These are phyloP conservation scores for Scaptodrosophila latifasciaeformis DNA, from an alignment of 2,888 invertebrate genomes.

Conservation along the genomic window DNA sequence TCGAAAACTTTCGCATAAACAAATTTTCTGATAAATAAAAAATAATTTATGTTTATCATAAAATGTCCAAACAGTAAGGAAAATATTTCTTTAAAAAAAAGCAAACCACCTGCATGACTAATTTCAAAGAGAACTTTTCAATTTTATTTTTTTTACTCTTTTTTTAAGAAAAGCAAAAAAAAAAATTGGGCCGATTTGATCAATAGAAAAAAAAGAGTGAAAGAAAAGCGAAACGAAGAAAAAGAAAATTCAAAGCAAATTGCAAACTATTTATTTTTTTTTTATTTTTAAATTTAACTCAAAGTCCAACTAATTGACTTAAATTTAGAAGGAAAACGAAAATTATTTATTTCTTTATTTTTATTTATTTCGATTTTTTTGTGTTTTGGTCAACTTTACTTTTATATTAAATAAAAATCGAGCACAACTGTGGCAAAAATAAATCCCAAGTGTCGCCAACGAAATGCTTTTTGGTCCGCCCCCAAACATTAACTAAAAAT, in stretches of 20 bases:
- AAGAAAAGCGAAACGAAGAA: conserved; percentile 16
- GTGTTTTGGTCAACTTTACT: not conserved
- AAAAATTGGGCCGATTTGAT: too few species aligned
- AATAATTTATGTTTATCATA: conserved; percentile 38
- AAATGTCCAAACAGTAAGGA: conserved; percentile 26
- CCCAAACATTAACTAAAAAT: conserved; percentile 56
- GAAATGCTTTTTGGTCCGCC: not conserved
- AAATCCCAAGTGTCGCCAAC: too few species aligned
- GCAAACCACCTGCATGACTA: conserved; percentile 54
- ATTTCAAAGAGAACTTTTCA: too few species aligned
- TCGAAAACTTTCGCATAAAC: conserved; percentile 28
- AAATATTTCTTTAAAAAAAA: not conserved
- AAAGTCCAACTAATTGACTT: conserved; percentile 37
- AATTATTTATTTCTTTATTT: conserved; percentile 30
- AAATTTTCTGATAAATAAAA: conserved; percentile 40
- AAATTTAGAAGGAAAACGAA: conserved; percentile 42
- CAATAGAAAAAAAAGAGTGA: not conserved
- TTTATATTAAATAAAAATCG: conserved; percentile 29
- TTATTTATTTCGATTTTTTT: too few species aligned
- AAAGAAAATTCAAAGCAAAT: conserved; percentile 28
- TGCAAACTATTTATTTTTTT: too few species aligned
- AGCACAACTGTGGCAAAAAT: conserved; percentile 38
- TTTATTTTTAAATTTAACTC: too few species aligned
- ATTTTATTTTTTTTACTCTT: too few species aligned
- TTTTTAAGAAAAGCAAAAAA: too few species aligned